phyloP scores from a whole-genome alignment of 2,888 invertebrate genomes.

The Andrena flavipes region DNA sequence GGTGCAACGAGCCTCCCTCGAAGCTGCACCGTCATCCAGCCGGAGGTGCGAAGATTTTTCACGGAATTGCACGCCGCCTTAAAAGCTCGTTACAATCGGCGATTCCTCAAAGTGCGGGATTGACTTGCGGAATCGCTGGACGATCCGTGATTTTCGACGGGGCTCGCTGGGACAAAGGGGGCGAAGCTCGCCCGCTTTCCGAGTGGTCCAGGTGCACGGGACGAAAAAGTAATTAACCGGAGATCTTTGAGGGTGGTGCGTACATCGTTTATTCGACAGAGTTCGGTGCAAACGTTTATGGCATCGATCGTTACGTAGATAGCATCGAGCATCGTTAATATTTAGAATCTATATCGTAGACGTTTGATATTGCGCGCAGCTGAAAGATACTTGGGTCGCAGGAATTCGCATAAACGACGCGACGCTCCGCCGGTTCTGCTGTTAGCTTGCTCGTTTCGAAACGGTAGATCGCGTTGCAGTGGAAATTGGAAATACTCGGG shows the following conservation, averaged over 20 bases:
- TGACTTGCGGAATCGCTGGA: conserved; percentile 57
- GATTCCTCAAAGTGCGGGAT: conserved; percentile 57
- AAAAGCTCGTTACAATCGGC: conserved; percentile 67
- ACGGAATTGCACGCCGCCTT: conserved; percentile 76
- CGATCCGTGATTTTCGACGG: conserved; percentile 43
- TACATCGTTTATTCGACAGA: not conserved
- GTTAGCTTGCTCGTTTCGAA: not conserved
- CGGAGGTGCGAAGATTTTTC: conserved; percentile 80
- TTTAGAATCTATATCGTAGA: too few species aligned
- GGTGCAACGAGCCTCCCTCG: conserved; percentile 48
- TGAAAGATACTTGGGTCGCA: too few species aligned
- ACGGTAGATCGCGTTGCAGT: conserved; percentile 43
- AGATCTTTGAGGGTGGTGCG: too few species aligned
- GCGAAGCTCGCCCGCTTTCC: not conserved
- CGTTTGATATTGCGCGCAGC: too few species aligned
- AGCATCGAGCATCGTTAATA: too few species aligned
- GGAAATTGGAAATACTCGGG: conserved; percentile 51
- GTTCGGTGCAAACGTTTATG: not conserved
- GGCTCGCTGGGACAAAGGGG: conserved; percentile 28
- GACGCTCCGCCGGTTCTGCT: not conserved
- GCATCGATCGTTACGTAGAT: too few species aligned
- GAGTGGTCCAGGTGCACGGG: not conserved
- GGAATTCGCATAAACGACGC: not conserved
- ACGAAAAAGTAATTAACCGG: conserved; percentile 9
- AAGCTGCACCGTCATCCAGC: conserved; percentile 61